phyloP scores from a whole-genome alignment of 2,888 invertebrate genomes.

The Sarcophaga carnaria region DNA sequence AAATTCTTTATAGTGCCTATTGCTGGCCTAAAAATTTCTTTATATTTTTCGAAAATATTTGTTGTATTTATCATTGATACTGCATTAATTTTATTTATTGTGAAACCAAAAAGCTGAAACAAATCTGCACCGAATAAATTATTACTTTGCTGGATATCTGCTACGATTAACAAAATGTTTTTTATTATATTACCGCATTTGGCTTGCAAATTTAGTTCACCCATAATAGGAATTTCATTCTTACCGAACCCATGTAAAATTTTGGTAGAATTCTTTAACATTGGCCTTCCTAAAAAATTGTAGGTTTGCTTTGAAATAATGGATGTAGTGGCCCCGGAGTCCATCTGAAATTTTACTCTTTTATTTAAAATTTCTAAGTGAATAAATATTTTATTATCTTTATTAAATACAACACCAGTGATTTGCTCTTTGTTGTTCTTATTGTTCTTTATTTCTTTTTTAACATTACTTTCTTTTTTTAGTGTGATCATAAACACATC shows the following conservation, averaged over 20 bases:
- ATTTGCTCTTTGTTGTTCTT: too few species aligned
- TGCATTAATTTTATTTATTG: slow-evolving; percentile 2
- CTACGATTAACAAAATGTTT: neutral
- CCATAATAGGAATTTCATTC: slow-evolving; percentile 26
- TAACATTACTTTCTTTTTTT: too few species aligned
- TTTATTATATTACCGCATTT: slow-evolving; percentile 37
- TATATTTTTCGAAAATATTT: slow-evolving; percentile 8
- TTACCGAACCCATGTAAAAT: slow-evolving; percentile 20
- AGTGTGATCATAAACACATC: neutral
- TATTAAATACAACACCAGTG: neutral
- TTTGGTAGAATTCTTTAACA: slow-evolving; percentile 7
- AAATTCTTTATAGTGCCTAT: slow-evolving; percentile 55
- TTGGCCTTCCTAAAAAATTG: slow-evolving; percentile 26
- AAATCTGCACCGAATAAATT: slow-evolving; percentile 63
- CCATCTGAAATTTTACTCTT: slow-evolving; percentile 20
- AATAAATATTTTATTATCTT: neutral
- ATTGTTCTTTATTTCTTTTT: too few species aligned
- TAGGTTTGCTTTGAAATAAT: slow-evolving; percentile 33
- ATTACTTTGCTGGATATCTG: slow-evolving; percentile 32
- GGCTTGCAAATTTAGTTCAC: slow-evolving; percentile 16
- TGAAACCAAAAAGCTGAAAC: slow-evolving; percentile 51
- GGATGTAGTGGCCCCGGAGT: slow-evolving; percentile 49
- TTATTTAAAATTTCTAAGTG: neutral
- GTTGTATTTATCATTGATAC: neutral
- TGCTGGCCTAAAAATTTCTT: slow-evolving; percentile 29